Evolutionary conservation across 2,113 vertebrate species (phyloP).

Genomic region (Piprites chloris): DNA sequence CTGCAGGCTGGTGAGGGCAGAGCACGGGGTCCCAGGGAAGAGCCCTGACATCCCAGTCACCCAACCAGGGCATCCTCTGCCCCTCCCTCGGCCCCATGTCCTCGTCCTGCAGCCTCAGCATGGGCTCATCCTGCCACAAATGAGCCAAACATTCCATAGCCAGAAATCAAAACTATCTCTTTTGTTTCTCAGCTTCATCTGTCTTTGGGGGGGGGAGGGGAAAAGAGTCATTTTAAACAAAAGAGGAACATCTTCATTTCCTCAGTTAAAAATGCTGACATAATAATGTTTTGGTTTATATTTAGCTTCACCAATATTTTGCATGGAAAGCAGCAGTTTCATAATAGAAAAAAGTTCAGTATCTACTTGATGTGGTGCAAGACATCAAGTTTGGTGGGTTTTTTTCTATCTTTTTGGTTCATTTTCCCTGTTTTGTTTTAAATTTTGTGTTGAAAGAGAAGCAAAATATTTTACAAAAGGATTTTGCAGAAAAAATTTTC

Average conservation of each 20-base stretch:
- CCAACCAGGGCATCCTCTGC: accelerated
- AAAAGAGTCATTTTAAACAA: background rate
- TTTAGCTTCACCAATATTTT: background rate
- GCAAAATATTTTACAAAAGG: no score
- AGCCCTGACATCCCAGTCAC: accelerated
- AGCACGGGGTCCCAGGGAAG: no score
- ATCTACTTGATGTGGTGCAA: background rate
- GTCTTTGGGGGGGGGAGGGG: no score
- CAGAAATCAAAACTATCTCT: background rate
- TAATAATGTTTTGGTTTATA: no score
- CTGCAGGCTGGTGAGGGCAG: no score
- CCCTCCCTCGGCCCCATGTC: background rate
- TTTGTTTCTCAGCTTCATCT: background rate
- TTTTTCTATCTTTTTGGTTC: background rate
- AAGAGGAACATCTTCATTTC: background rate
- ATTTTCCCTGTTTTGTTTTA: background rate
- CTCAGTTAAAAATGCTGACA: background rate
- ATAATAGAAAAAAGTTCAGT: background rate
- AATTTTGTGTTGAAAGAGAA: background rate
- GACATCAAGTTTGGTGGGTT: background rate
- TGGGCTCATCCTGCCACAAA: background rate
- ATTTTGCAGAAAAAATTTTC: no score
- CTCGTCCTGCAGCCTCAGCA: accelerated
- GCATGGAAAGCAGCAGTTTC: background rate
- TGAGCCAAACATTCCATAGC: background rate